Evolutionary conservation across 1,140 invertebrate genomes (phyloP), one percentile per base, ranked within the genome.

Genomic region (Listronotus bonariensis): DNA sequence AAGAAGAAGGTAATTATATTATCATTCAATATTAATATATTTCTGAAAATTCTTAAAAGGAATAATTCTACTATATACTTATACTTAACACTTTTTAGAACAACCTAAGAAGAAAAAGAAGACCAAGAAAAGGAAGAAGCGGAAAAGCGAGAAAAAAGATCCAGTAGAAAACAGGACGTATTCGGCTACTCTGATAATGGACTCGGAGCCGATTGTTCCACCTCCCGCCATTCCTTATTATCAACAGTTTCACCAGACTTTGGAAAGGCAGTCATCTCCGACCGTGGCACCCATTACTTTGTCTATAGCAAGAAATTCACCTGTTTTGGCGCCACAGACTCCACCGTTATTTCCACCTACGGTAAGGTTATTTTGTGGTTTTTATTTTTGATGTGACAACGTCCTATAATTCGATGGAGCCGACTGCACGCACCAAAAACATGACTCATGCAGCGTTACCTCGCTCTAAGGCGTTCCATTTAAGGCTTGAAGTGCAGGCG

Each of bases 41-140:
- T 8, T 52, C 20, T 9, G 6, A 8, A 34, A 8, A 20, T 18
- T 20, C 7, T 15, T 20, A 10, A 17, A 52, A 20, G 14, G 9
- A 12, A 52, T 34, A 11, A 31, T 9, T 18, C 49, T 8, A 52
- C 6, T 6, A 15, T 9, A 9, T 31, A n/a, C n/a, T n/a, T n/a
- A n/a, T n/a, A n/a, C 14, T 14, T 46, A 46, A 46, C 18, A 26
- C 20, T 26, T 62, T 53, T 52, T 62, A 71, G 58, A 63, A 12
- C 71, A 73, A 32, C 70, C 69, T 26, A 82, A 83, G 69, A 81
- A 78, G 69, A 84, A 85, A 71, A 77, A 77, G 8, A 85, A 86
- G 72, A 81, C 80, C 11, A 87, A 87, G n/a, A 86, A 80, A 67
- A 79, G 76, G 18, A 85, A 78, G 80, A 87, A 80, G 81, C 85